Evolutionary conservation across 2,888 invertebrate species (phyloP), one percentile per base, ranked within the genome.

Genomic region (Drosophila leonis): DNA sequence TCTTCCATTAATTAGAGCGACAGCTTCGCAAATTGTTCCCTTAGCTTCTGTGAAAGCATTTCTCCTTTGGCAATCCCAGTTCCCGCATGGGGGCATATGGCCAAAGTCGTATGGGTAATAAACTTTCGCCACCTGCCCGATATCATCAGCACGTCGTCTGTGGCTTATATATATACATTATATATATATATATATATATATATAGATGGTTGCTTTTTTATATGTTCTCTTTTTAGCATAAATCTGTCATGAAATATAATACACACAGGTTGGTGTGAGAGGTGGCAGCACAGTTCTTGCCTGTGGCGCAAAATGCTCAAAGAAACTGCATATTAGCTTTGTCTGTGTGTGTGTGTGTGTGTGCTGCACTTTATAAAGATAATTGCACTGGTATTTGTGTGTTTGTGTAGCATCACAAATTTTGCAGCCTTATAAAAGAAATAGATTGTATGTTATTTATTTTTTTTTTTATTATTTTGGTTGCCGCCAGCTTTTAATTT

Each of bases 1-100:
- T 86, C 83, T 70, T 83, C 67, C 74, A 86, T 88, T 88, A 84
- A 84, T 84, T 84, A 89, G 84, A 82, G 71, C 72, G 64, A 65
- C 65, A 79, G 71, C 65, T 61, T 39, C 37, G 70, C 49, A 65
- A 65, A 70, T 49, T 79, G 62, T 57, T 71, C 35, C 41, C 57
- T n/a, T n/a, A n/a, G n/a, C n/a, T n/a, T n/a, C n/a, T 60, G 10
- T 51, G 6, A 29, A 48, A 20, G 37, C 54, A 42, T 44, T 35
- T 41, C 12, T 35, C 24, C 31, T 49, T 31, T 59, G 48, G 54
- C 52, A 48, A 61, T 35, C n/a, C 37, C 52, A 31, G 41, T 51
- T 68, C 37, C 67, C 46, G 71, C 51, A 63, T 55, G 27, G 33
- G 31, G 37, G 33, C 55, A 37, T 44, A 24, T 52, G 52, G 52